Evolutionary conservation across 2,888 invertebrate species (phyloP).

Genomic region (Amphipoea lucens): DNA sequence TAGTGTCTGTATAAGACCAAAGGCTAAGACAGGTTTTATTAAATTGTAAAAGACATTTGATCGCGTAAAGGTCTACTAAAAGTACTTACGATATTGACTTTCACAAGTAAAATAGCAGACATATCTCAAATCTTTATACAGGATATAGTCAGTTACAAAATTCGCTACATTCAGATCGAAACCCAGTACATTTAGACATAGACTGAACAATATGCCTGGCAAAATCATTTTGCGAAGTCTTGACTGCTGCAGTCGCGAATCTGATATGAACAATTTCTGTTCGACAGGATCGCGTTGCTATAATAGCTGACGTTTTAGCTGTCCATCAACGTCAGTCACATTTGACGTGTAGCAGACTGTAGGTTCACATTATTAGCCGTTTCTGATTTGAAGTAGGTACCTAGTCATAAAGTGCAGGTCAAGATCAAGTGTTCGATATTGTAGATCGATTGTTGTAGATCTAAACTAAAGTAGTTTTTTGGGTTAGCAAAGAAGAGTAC

Average conservation of each 20-base stretch:
- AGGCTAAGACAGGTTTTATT: neutral
- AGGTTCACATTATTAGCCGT: conserved; percentile 16
- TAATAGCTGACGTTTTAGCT: conserved; percentile 61
- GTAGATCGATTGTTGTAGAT: neutral
- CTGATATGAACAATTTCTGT: conserved; percentile 37
- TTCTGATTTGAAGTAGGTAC: conserved; percentile 4
- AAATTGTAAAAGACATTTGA: neutral
- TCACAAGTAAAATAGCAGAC: conserved; percentile 77
- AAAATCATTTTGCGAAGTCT: conserved; percentile 50
- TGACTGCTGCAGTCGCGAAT: conserved; percentile 14
- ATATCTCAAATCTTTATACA: conserved; percentile 69
- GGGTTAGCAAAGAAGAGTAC: neutral
- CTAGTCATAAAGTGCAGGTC: neutral
- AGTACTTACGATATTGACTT: conserved; percentile 68
- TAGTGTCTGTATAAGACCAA: neutral
- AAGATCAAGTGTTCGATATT: neutral
- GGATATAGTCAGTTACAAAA: conserved; percentile 74
- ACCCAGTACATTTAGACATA: conserved; percentile 24
- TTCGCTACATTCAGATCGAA: conserved; percentile 47
- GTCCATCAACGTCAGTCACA: conserved; percentile 66
- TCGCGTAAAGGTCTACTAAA: neutral
- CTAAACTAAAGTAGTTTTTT: neutral
- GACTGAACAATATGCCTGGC: conserved; percentile 27
- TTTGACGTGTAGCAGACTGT: conserved; percentile 26
- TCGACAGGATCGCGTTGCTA: conserved; percentile 30